Conservation (phyloP, 2,113 vertebrate genomes). For the Hepsetus odoe region DNA sequence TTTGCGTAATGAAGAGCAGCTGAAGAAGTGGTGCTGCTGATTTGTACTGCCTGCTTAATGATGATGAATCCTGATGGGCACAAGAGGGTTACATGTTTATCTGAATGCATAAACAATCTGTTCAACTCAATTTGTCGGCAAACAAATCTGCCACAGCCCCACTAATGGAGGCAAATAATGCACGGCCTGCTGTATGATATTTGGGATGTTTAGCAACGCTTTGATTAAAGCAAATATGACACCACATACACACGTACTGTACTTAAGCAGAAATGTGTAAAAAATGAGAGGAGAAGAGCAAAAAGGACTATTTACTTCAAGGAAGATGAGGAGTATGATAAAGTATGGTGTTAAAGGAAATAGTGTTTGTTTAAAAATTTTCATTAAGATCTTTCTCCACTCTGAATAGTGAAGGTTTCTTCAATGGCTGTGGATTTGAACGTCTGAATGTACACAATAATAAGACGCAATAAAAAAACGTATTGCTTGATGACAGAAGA, state of each 20-base stretch:
- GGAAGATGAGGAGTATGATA: not conserved
- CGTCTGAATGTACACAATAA: too few species aligned
- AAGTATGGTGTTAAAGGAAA: not conserved
- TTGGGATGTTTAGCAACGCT: constrained; percentile 46
- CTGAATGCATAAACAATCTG: constrained; percentile 80
- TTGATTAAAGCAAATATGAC: constrained; percentile 31
- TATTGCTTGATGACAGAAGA: too few species aligned
- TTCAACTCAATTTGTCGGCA: constrained; percentile 73
- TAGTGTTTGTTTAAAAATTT: not conserved
- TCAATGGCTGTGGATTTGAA: too few species aligned
- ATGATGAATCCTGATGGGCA: constrained; percentile 81
- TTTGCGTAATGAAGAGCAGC: constrained; percentile 78
- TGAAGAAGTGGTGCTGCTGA: constrained; percentile 76
- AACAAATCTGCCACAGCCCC: constrained; percentile 59
- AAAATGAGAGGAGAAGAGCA: not conserved
- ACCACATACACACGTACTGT: not conserved
- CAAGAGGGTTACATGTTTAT: constrained; percentile 76
- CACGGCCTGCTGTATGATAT: constrained; percentile 42
- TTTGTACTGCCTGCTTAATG: constrained; percentile 79
- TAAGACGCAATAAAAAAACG: too few species aligned
- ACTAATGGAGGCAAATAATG: constrained; percentile 59
- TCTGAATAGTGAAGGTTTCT: too few species aligned
- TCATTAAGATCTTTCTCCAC: too few species aligned
- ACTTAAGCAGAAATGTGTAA: constrained; percentile 25
- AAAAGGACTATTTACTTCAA: constrained; percentile 19